Evolutionary conservation across 2,113 vertebrate genomes (phyloP).

Genomic region (Brachyistius frenatus): DNA sequence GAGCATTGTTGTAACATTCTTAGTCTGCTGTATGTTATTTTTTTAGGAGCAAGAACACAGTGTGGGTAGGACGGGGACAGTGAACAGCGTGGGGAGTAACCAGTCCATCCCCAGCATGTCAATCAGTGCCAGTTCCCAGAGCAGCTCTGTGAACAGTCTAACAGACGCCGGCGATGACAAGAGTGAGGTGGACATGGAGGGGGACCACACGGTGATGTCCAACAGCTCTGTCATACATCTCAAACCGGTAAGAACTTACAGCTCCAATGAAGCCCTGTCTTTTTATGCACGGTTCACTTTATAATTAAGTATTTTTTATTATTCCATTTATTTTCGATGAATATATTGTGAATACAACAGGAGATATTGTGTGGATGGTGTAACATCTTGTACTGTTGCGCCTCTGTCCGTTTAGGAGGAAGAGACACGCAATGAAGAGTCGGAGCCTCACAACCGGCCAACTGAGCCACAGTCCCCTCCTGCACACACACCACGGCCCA

Average conservation of each 20-base stretch:
- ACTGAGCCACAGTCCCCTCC: slow-evolving; percentile 92
- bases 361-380: neutral
- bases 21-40: slow-evolving; percentile 14
- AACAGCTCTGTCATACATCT: slow-evolving; percentile 97
- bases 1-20: slow-evolving; percentile 16
- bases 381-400: slow-evolving; percentile 1
- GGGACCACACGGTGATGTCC: slow-evolving; percentile 98
- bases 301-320: neutral
- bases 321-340: neutral
- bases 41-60: slow-evolving; percentile 93
- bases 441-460: slow-evolving; percentile 87
- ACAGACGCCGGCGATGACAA: slow-evolving; percentile 96
- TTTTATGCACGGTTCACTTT: neutral
- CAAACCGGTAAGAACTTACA: slow-evolving; percentile 88
- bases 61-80: slow-evolving; percentile 93
- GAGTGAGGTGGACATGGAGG: slow-evolving; percentile 95
- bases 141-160: slow-evolving; percentile 99
- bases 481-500: slow-evolving; percentile 90
- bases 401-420: slow-evolving; percentile 85
- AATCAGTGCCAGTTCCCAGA: slow-evolving; percentile 99
- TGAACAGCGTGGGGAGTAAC: slow-evolving; percentile 99
- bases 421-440: slow-evolving; percentile 89
- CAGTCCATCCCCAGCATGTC: slow-evolving; percentile 99
- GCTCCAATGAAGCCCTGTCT: neutral
- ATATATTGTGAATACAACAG: neutral